Base-by-base conservation (phyloP, 35 echinoderm and acorn worm species). In the Anneissia japonica region DNA sequence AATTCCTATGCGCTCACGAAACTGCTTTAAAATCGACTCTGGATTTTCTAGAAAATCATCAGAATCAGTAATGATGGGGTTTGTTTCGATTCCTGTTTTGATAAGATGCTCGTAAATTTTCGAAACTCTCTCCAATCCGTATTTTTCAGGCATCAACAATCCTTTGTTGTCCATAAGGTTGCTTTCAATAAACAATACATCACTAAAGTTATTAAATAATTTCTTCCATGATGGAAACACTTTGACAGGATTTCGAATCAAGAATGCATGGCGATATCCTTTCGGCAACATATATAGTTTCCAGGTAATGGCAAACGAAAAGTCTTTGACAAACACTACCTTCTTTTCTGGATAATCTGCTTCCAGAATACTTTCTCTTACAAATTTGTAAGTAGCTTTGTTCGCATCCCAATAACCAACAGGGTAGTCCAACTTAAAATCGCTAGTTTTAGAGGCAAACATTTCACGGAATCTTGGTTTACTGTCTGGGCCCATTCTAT, bases 281-380 rank as follows among this genome's bases (percentile, higher is more conserved):
- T 75, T 6, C 21, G 89, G 89, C 11, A 91, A 46, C 31, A 73
- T 36, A 3, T 82, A 31, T 31, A 30, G 38, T 46, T 9, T 64
- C 21, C 7, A 37, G 4, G 84, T 35, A 1, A 93, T 79, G 37
- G 75, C 81, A 41, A 38, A 46, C 14, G 82, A 46, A 74, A 93
- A 43, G 43, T 93, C 91, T 85, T 93, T 93, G 31, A 77, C 74
- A 39, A 93, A 89, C 34, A 93, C 30, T n/a, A 88, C 74, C 28
- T 93, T 84, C 35, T 88, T 80, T 0, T 64, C 86, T 74, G 73
- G 28, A 75, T 72, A 75, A 13, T 76, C 73, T 36, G 41, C 56
- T 46, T 89, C 75, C 0, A 85, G 29, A 21, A 91, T 31, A 23
- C 1, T 64, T 26, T 64, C 51, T 64, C 26, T 64, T 23, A 64